phyloP scores from a whole-genome alignment of 2,888 invertebrate genomes.

The Apoderus coryli region DNA sequence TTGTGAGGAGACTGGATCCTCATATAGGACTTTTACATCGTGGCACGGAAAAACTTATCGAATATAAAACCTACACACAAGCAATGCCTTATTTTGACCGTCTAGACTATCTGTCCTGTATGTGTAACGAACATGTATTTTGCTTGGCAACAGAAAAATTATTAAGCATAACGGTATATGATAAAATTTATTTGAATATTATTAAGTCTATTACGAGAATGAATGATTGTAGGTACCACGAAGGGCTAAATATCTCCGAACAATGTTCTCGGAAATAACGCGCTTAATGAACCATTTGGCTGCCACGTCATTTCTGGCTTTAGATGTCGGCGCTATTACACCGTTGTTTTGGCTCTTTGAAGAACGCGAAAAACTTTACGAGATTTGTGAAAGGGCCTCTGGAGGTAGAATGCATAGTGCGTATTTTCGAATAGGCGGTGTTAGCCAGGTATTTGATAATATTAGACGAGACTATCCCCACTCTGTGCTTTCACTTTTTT shows the following conservation, averaged over 20 bases:
- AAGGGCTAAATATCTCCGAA: slow-evolving; percentile 66
- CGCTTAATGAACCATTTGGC: slow-evolving; percentile 70
- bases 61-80: slow-evolving; percentile 75
- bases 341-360: slow-evolving; percentile 88
- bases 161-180: slow-evolving; percentile 58
- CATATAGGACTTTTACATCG: slow-evolving; percentile 79
- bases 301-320: slow-evolving; percentile 49
- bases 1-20: slow-evolving; percentile 63
- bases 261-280: slow-evolving; percentile 50
- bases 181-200: too few species aligned
- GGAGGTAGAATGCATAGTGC: slow-evolving; percentile 75
- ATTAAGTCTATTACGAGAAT: too few species aligned
- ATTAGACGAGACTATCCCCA: too few species aligned
- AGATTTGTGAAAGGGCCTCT: slow-evolving; percentile 68
- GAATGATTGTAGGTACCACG: slow-evolving; percentile 61
- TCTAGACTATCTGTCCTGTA: slow-evolving; percentile 73
- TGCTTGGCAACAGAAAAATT: slow-evolving; percentile 71
- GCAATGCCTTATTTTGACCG: slow-evolving; percentile 78
- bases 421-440: slow-evolving; percentile 74
- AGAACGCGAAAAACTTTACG: slow-evolving; percentile 75
- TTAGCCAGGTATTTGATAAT: slow-evolving; percentile 25
- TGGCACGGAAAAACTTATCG: slow-evolving; percentile 82
- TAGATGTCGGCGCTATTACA: slow-evolving; percentile 77
- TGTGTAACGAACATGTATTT: slow-evolving; percentile 68
- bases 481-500: too few species aligned